Conservation (phyloP, 2,888 invertebrate species). For the Scaptomyza parva region DNA sequence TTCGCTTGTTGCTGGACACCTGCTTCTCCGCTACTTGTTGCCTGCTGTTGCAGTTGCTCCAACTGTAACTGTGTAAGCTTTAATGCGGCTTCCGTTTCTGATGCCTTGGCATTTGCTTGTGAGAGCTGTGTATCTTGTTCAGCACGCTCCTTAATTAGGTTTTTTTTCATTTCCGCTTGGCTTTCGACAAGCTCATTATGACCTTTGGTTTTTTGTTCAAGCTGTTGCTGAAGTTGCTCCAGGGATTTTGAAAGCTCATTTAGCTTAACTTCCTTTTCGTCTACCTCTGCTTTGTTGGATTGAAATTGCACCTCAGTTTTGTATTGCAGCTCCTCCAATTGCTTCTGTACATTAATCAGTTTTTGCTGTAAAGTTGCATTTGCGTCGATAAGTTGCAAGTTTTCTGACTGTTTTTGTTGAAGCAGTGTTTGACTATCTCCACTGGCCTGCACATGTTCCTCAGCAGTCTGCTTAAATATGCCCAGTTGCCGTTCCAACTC, state of each 20-base stretch:
- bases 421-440: slow-evolving; percentile 17
- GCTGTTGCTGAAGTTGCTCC: slow-evolving; percentile 36
- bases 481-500: slow-evolving; percentile 25
- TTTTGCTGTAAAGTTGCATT: slow-evolving; percentile 11
- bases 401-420: slow-evolving; percentile 9
- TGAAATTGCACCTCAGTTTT: slow-evolving; percentile 8
- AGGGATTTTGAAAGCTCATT: slow-evolving; percentile 21
- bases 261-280: slow-evolving; percentile 20
- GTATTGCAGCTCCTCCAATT: slow-evolving; percentile 16
- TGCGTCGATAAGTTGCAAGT: slow-evolving; percentile 9
- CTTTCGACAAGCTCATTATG: slow-evolving; percentile 31
- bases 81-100: slow-evolving; percentile 12
- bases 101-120: neutral
- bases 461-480: neutral
- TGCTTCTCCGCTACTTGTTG: slow-evolving; percentile 31
- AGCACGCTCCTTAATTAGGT: slow-evolving; percentile 35
- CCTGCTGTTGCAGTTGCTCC: slow-evolving; percentile 53
- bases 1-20: slow-evolving; percentile 44
- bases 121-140: slow-evolving; percentile 35
- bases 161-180: slow-evolving; percentile 51
- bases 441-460: slow-evolving; percentile 27
- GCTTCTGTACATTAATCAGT: neutral
- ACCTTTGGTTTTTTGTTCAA: slow-evolving; percentile 36
- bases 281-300: slow-evolving; percentile 8
- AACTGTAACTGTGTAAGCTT: slow-evolving; percentile 33